phyloP scores from a whole-genome alignment of 2,797 vertebrate genomes.

The Phrynocephalus forsythii region DNA sequence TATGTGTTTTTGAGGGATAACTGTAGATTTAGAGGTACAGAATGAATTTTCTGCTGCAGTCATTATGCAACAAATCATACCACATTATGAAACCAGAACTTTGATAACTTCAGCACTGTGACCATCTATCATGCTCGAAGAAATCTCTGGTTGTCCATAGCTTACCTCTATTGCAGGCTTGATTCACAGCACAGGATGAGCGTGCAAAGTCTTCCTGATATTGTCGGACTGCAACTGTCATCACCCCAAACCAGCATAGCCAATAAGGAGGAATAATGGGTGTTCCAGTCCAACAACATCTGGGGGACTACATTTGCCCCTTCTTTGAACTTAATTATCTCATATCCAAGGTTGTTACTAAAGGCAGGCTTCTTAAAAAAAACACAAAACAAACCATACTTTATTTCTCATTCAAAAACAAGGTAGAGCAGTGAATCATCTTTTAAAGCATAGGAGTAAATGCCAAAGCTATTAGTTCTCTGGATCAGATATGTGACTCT shows the following conservation, averaged over 20 bases:
- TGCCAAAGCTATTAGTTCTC: slow-evolving; percentile 31
- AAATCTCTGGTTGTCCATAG: neutral
- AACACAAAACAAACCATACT: slow-evolving; percentile 33
- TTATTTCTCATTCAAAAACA: slow-evolving; percentile 44
- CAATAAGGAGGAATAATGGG: neutral
- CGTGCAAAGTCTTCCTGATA: neutral
- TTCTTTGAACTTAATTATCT: neutral
- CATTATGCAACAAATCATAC: neutral
- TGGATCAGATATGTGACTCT: neutral
- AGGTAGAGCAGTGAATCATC: slow-evolving; percentile 34
- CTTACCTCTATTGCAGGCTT: neutral
- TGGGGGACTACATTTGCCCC: neutral
- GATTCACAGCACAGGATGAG: neutral
- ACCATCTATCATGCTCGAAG: neutral
- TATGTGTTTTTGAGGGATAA: neutral
- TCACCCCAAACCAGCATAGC: neutral
- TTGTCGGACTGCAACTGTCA: neutral
- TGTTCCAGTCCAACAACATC: neutral
- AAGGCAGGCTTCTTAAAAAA: slow-evolving; percentile 56
- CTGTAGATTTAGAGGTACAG: neutral
- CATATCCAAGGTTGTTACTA: slow-evolving; percentile 52
- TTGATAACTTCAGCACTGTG: neutral
- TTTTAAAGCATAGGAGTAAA: slow-evolving; percentile 30
- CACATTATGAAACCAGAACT: neutral
- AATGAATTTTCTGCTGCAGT: neutral